Evolutionary conservation across 2,113 vertebrate genomes (phyloP).

Genomic region (Conger conger): DNA sequence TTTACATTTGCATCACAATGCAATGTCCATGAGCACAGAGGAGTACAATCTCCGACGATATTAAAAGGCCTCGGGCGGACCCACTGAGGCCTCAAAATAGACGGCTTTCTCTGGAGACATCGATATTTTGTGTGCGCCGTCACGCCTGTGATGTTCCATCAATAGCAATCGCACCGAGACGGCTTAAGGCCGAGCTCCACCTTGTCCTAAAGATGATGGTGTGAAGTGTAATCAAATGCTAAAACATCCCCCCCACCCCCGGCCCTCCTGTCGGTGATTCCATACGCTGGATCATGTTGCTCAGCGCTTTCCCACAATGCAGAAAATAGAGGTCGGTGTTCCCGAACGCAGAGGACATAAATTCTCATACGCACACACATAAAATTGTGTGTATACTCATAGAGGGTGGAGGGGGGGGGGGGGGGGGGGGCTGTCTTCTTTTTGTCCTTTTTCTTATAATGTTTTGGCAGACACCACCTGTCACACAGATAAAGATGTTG

Average conservation of each 20-base stretch:
- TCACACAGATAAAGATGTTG: neutral
- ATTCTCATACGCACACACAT: neutral
- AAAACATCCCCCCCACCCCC: neutral
- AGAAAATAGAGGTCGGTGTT: neutral
- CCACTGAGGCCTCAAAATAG: slow-evolving; percentile 2
- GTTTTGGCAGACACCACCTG: no score
- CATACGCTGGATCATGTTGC: neutral
- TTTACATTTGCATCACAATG: neutral
- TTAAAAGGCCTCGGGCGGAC: neutral
- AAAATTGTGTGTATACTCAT: neutral
- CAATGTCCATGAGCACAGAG: neutral
- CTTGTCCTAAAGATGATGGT: neutral
- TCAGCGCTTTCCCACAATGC: neutral
- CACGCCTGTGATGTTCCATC: neutral
- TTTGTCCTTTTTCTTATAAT: neutral
- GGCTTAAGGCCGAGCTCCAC: neutral
- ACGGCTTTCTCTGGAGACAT: neutral
- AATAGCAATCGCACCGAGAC: neutral
- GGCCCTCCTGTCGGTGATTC: neutral
- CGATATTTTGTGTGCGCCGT: neutral
- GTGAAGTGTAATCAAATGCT: neutral
- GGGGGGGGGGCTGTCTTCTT: neutral
- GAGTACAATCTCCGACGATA: neutral
- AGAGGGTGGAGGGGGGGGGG: neutral
- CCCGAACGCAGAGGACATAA: neutral